Evolutionary conservation across 2,888 invertebrate species (phyloP), one percentile per base, ranked within the genome.

Genomic region (Strigamia crassipes): DNA sequence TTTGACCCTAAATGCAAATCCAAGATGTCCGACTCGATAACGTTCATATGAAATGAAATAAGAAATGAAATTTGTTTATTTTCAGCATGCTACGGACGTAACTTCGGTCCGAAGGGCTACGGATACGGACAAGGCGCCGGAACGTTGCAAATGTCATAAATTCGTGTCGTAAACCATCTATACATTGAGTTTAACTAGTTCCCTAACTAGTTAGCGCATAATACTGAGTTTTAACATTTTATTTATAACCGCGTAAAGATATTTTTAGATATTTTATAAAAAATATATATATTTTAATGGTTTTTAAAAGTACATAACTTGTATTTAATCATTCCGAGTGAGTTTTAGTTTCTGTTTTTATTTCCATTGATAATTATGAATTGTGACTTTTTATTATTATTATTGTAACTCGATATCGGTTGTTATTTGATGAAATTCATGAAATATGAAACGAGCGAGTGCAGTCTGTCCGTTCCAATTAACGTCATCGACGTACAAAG

Each of bases 81-180:
- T 90, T 92, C 94, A 88, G 92, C 94, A 85, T 96, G 96, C 89
- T 96, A 96, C 89, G 94, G 93, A 85, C 92, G 94, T 86, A 93
- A 94, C 89, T 96, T 91, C 87, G 96, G 96, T 82, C 95, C 95
- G 56, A 94, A 93, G 88, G 96, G 96, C 85, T 94, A 95, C 86
- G 96, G 96, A 84, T 96, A 92, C 87, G 96, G 96, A 85, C 91
- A 96, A 90, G 96, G 96, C 86, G 96, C 96, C 88, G 96, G 96
- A 88, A 95, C 95, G 86, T 91, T 96, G 87, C 95, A 77, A 92
- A 85, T 83, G 83, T 82, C 82, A 51, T 84, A 83, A 83, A 79
- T 51, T 18, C n/a, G 10, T 46, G 10, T 27, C 73, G 21, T 18
- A 61, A n/a, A n/a, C 9, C 61, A 38, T 38, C 4, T 38, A 0